Evolutionary conservation across 2,113 vertebrate species (phyloP).

Genomic region (Thryonomys swinderianus): DNA sequence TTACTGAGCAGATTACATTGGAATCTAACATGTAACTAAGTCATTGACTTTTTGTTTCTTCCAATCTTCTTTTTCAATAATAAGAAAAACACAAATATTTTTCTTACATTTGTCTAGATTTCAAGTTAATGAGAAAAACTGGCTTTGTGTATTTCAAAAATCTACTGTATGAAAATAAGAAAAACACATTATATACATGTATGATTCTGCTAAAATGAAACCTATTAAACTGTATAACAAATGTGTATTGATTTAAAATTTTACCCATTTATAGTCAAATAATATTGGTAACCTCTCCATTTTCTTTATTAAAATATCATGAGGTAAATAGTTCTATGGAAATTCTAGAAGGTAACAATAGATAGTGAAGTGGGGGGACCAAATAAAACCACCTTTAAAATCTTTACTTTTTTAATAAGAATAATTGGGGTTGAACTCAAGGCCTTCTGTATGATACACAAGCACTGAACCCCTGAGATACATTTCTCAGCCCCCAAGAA

Average conservation of each 20-base stretch:
- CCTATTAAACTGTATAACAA: neutral
- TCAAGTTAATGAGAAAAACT: constrained; percentile 22
- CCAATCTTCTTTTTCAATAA: neutral
- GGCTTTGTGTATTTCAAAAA: neutral
- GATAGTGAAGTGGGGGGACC: neutral
- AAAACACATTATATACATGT: neutral
- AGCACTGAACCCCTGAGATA: neutral
- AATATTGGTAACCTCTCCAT: neutral
- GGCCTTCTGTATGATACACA: neutral
- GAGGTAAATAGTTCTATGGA: neutral
- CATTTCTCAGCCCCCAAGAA: neutral
- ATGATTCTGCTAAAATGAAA: neutral
- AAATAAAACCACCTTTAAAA: neutral
- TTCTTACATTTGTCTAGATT: neutral
- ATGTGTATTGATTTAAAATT: neutral
- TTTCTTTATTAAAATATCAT: constrained; percentile 1
- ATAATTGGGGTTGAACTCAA: neutral
- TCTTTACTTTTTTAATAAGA: neutral
- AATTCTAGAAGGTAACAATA: neutral
- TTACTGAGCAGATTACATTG: neutral
- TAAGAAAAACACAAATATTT: constrained; percentile 10
- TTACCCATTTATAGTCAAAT: neutral
- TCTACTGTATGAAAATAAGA: neutral
- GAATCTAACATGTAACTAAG: neutral
- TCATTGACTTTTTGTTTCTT: neutral